Evolutionary conservation across 2,113 vertebrate genomes (phyloP), one percentile per base, ranked within the genome.

Genomic region (Grammomys surdaster): DNA sequence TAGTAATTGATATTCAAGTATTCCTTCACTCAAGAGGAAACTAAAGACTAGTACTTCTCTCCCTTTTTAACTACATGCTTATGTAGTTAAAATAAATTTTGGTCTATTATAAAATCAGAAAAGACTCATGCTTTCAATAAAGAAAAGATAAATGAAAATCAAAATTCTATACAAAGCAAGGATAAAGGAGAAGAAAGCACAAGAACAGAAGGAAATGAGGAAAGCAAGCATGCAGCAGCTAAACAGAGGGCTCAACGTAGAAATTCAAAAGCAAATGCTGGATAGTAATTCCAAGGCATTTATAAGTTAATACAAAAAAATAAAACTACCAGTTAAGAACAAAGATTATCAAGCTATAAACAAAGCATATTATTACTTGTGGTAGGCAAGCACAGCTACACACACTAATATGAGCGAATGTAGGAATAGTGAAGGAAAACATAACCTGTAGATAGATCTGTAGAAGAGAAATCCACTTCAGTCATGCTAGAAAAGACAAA

Each of bases 121-220:
- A 65, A 72, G 69, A 19, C 16, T 33, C 65, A 48, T 63, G 20
- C 13, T 67, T 67, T 67, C 76, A 89, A 24, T 76, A 48, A 72
- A 63, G 24, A 70, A 51, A 87, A 4, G 3, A 90, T n/a, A 96
- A 96, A 94, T 9, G 13, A 88, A 92, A 87, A 80, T 85, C 54
- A 36, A 89, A 94, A 91, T 75, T 36, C 12, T 73, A 69, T 31
- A 13, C 17, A 81, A 91, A 89, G 91, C 43, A 93, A 89, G 31
- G 7, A 58, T 22, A 51, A 82, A 17, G 28, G 36, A 70, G 17
- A 82, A 14, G 22, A 65, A 63, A 14, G 3, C 22, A 48, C 7
- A 14, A 58, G 2, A 81, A 81, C 6, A 63, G 6, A 36, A 28
- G 58, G 22, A 92, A 48, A 65, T 13, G 54, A 28, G 26, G 51